Evolutionary conservation across 2,888 invertebrate genomes (phyloP), one percentile per base, ranked within the genome.

Genomic region (Caenorhabditis plicata): DNA sequence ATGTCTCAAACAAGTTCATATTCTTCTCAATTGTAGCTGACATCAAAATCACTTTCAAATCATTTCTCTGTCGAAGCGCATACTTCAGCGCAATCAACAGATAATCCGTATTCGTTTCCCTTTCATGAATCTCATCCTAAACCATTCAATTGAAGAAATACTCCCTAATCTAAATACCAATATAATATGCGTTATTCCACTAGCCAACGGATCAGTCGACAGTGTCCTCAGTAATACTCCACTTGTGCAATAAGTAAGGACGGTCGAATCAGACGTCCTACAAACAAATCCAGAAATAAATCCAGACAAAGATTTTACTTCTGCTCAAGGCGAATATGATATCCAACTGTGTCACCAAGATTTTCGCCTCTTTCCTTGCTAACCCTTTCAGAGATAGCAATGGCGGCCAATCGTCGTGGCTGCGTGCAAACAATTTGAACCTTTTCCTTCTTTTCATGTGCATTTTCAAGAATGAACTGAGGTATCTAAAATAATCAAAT

Each of bases 71-170:
- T 27, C 56, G 33, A 8, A 80, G 41, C 7, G 78, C 78, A 38
- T 77, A 65, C 17, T 67, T 61, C 45, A 95, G 83, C 4, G 90
- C 89, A 54, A 92, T 89, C 56, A 96, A 84, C 36, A 95, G 85
- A 82, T 95, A 94, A 83, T 96, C 96, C 43, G 90, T 89, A 81
- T 91, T 88, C 78, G 90, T 87, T 82, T 94, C 93, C 0, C 95
- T 86, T 82, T 95, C 95, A 82, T 96, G 96, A 25, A 95, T 88
- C 83, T 96, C 96, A 82, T 96, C 96, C 70, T n/a, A n/a, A n/a
- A n/a, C n/a, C n/a, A n/a, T n/a, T n/a, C n/a, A n/a, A n/a, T n/a
- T n/a, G n/a, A n/a, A n/a, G n/a, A n/a, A n/a, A n/a, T n/a, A n/a
- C n/a, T n/a, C n/a, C n/a, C n/a, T n/a, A n/a, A n/a, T n/a, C n/a